Base-by-base conservation (phyloP, 1,140 invertebrate genomes). In the Listronotus oregonensis region DNA sequence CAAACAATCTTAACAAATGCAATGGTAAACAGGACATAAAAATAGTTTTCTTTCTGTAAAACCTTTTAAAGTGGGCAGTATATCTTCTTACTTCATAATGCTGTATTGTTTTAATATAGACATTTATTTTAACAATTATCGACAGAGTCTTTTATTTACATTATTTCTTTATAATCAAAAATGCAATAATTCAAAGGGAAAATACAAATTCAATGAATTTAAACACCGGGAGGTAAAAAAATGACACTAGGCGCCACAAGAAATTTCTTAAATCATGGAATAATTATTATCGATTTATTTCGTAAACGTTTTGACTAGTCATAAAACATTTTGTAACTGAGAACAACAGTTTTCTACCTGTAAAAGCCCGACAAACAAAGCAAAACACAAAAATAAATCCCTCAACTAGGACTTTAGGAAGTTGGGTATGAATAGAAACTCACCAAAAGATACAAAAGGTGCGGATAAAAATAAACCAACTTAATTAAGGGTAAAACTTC, bases 401-500 rank as follows among this genome's bases (percentile, higher is more conserved):
- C 21, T 27, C 18, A 27, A 6, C 15, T 18, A 49, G 18, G 18
- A 21, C 15, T 21, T 21, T 5, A 9, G 34, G 34, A 6, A 21
- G 46, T 14, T 12, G 10, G 15, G 46, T 49, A 49, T 49, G 46
- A 49, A 49, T 44, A 44, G 42, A 14, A 18, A 12, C 42, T 44
- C n/a, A n/a, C n/a, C 9, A 44, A 18, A 49, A 49, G 46, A 49
- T 49, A 49, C 10, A n/a, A 49, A 7, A 21, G n/a, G 43, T 49
- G 46, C 15, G n/a, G 46, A 49, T 49, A 49, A 27, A 46, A 46
- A n/a, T n/a, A 17, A 49, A 49, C 46, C 46, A 49, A 49, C 46
- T 49, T 49, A 49, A 49, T 49, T 49, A 49, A 49, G 46, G 46
- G 46, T 49, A n/a, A 49, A 18, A 21, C 21, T 49, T 49, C 46